Evolutionary conservation across 2,113 vertebrate genomes (phyloP).

Genomic region (Pogonocichla stellata): DNA sequence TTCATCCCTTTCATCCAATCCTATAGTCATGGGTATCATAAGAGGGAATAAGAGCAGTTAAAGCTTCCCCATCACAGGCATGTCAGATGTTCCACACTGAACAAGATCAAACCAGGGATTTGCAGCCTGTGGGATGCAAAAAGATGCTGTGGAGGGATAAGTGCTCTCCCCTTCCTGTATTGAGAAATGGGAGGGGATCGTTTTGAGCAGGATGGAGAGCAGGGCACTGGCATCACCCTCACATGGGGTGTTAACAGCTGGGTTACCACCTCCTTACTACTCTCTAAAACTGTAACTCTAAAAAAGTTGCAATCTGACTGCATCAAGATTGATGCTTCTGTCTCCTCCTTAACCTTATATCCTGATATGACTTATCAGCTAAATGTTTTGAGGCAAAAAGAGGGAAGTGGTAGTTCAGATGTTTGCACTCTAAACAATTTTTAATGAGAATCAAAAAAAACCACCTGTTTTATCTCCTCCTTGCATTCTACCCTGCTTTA

Average conservation of each 20-base stretch:
- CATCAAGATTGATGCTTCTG: background rate
- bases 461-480: background rate
- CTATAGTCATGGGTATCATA: constrained; percentile 39
- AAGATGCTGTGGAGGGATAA: constrained; percentile 11
- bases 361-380: background rate
- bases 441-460: background rate
- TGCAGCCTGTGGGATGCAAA: constrained; percentile 56
- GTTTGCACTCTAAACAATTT: background rate
- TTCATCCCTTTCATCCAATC: constrained; percentile 57
- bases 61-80: constrained; percentile 43
- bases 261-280: background rate
- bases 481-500: background rate
- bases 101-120: constrained; percentile 57
- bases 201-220: background rate
- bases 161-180: background rate
- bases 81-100: constrained; percentile 46
- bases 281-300: too few species aligned
- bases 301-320: background rate
- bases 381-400: background rate
- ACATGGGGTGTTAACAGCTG: background rate
- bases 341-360: background rate
- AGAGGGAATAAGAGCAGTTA: constrained; percentile 24
- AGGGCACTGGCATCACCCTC: background rate
- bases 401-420: background rate
- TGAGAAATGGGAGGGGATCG: background rate